Conservation (phyloP, 2,113 vertebrate species). For the Otus sunia region DNA sequence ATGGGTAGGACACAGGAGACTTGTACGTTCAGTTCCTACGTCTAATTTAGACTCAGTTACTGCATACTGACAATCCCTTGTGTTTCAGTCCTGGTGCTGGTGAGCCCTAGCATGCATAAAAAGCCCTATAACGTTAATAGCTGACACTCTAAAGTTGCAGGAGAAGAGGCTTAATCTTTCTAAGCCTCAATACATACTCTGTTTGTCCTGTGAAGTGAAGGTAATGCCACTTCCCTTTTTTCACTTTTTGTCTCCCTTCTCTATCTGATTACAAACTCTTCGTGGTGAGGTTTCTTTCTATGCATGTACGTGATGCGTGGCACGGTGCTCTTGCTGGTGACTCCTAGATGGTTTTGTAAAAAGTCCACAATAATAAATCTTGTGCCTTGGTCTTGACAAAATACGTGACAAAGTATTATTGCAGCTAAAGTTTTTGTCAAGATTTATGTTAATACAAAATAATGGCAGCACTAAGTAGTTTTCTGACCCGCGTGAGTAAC, state of each 20-base stretch:
- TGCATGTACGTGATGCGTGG: accelerated
- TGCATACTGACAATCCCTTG: neutral
- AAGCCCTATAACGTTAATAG: neutral
- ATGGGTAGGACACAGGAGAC: neutral
- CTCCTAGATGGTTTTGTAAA: neutral
- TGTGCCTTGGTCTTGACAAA: neutral
- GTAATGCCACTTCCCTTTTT: neutral
- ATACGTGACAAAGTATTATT: neutral
- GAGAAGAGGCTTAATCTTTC: slow-evolving; percentile 4
- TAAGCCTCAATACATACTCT: neutral
- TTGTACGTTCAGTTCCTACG: accelerated
- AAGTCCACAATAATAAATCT: neutral
- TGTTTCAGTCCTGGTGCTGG: neutral
- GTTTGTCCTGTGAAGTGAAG: neutral
- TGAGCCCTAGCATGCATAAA: neutral
- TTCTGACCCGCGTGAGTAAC: neutral
- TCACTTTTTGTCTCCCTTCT: neutral
- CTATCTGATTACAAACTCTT: neutral
- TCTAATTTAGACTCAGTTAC: neutral
- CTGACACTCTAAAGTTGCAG: neutral
- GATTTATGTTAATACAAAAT: neutral
- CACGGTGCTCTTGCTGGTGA: neutral
- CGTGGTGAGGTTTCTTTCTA: neutral
- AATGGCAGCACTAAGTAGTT: neutral
- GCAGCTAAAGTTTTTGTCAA: neutral